A percentile compares a stretch with the other conserved stretches of the same genome.
Conservation (phyloP, 2,888 invertebrate genomes). For the Oligia fasciuncula region DNA sequence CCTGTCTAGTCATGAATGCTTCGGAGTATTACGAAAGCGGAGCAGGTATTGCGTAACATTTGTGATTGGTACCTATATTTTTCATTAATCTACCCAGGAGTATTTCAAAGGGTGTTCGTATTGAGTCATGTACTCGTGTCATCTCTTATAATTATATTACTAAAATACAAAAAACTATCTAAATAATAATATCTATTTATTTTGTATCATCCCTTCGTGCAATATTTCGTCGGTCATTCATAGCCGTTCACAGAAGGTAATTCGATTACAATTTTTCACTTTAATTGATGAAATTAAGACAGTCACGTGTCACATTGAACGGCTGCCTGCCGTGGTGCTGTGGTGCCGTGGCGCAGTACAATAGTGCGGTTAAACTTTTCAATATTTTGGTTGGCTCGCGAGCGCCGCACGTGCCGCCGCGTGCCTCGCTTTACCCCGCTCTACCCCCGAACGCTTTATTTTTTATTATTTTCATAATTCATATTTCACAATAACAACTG, state of each 20-base stretch:
- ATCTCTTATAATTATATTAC: neutral
- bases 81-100: neutral
- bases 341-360: constrained; percentile 67
- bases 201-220: constrained; percentile 21
- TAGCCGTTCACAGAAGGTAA: constrained; percentile 63
- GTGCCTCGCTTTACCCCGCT: constrained; percentile 87
- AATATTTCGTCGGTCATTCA: constrained; percentile 41
- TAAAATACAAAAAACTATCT: neutral
- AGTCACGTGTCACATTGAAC: constrained; percentile 84
- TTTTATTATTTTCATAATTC: constrained; percentile 90
- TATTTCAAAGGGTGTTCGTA: neutral
- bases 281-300: constrained; percentile 83
- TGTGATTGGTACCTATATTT: neutral
- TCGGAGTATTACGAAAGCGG: neutral
- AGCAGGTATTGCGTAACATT: neutral
- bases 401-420: constrained; percentile 85
- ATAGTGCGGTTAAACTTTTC: constrained; percentile 87
- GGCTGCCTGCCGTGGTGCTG: constrained; percentile 62
- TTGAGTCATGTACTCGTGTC: neutral
- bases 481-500: constrained; percentile 89
- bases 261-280: constrained; percentile 80
- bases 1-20: neutral
- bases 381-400: constrained; percentile 85
- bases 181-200: neutral
- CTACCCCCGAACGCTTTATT: constrained; percentile 81